Evolutionary conservation across 30 jellyfish, hydroid and myxozoan genomes (phyloP).

Genomic region (Hydractinia echinata): DNA sequence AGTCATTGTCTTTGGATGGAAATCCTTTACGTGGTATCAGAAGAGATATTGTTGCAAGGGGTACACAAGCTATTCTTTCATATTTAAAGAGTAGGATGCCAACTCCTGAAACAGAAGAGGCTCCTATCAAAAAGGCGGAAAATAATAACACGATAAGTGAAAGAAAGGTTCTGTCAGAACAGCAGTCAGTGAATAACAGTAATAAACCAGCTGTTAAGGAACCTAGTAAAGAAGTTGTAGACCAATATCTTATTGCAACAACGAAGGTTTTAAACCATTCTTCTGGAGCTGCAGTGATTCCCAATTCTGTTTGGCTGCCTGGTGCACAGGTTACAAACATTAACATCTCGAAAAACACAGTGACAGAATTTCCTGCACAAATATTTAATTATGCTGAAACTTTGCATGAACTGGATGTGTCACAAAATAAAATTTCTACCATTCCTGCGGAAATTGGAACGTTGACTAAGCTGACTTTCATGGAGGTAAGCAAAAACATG

Average conservation of each 20-base stretch:
- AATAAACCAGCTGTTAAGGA: slow-evolving; percentile 2
- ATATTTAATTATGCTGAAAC: slow-evolving; percentile 34
- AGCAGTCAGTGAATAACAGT: neutral
- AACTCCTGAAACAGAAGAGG: neutral
- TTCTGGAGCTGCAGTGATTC: slow-evolving; percentile 12
- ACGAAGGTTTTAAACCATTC: slow-evolving; percentile 16
- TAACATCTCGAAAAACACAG: slow-evolving; percentile 33
- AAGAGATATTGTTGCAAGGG: slow-evolving; percentile 68
- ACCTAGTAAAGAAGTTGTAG: slow-evolving; percentile 25
- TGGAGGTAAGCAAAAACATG: slow-evolving; percentile 48
- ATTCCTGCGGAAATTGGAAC: slow-evolving; percentile 41
- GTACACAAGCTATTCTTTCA: slow-evolving; percentile 59
- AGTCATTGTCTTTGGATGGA: slow-evolving; percentile 66
- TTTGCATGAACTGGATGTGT: slow-evolving; percentile 42
- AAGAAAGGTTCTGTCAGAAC: neutral
- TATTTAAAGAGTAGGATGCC: slow-evolving; percentile 58
- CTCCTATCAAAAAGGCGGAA: neutral
- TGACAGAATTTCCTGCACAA: slow-evolving; percentile 38
- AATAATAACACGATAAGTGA: neutral
- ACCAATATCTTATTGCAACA: slow-evolving; percentile 34
- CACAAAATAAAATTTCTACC: slow-evolving; percentile 43
- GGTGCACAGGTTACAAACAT: slow-evolving; percentile 43
- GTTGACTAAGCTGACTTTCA: slow-evolving; percentile 26
- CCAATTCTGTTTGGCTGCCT: slow-evolving; percentile 30
- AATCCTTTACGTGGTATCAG: slow-evolving; percentile 67